Base-by-base conservation (phyloP, 2,797 vertebrate species). In the Thunnus albacares region DNA sequence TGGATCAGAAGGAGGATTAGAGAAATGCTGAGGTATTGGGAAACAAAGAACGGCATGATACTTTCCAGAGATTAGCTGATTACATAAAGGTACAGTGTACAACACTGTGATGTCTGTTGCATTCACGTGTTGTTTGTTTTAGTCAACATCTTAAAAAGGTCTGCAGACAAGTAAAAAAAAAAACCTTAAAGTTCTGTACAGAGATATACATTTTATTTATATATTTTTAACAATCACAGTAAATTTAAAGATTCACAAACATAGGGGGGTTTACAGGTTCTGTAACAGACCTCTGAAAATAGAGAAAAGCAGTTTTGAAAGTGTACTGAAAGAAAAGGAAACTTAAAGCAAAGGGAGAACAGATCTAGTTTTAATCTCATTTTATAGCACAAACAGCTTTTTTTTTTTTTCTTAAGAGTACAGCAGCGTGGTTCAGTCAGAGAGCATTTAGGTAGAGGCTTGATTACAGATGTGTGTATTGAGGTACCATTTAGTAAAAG, bases 131-230 rank as follows among this genome's bases (percentile, higher is more conserved):
- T 18, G 47, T 64, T 59, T 4, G 0, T 30, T 45, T 2, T 22
- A 10, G 24, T 24, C 24, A 24, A 24, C 24, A 24, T 24, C 24
- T 24, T 24, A 24, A 24, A 24, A 24, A 24, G 24, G 6, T 33
- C 24, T 30, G 53, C n/a, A 57, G 24, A 56, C n/a, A 47, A 33
- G 30, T 30, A 28, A 51, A 84, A 73, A 15, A 24, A 71, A 59
- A 43, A 52, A 2, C 56, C 65, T 35, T 63, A 2, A 49, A 63
- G n/a, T 15, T 74, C 76, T 89, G 77, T 92, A 92, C 77, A 92
- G 77, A 92, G 77, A 90, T 90, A 92, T 86, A 93, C 82, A 86
- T 93, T 96, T 95, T 95, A 95, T 92, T 95, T 91, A 89, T 90
- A 90, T 86, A 87, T 87, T 90, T 92, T 90, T 73, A 94, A 95